phyloP scores from a whole-genome alignment of 1,140 invertebrate genomes.

The Aphaenogaster rudis region DNA sequence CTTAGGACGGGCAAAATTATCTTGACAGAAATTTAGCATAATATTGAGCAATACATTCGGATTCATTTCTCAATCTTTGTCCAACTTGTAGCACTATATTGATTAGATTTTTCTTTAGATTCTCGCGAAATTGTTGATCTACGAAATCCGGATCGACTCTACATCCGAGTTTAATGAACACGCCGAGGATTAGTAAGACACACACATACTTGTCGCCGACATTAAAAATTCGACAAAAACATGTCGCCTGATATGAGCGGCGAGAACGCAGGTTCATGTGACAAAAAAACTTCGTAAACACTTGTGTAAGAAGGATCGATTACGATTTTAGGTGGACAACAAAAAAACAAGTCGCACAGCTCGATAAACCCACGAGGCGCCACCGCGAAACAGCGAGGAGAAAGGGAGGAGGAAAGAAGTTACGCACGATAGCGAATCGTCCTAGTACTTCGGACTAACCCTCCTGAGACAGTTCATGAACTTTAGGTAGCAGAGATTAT shows the following conservation, averaged over 20 bases:
- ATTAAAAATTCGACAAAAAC: slow-evolving; percentile 6
- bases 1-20: background rate
- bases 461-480: slow-evolving; percentile 67
- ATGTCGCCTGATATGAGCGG: background rate
- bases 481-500: slow-evolving; percentile 75
- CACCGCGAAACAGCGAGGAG: background rate
- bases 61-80: background rate
- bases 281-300: background rate
- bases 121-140: background rate
- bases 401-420: background rate
- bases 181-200: background rate
- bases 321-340: background rate
- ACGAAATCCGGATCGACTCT: slow-evolving; percentile 31
- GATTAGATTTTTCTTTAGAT: background rate
- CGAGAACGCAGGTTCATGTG: background rate
- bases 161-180: background rate
- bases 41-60: background rate
- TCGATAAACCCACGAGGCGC: background rate
- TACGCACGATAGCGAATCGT: slow-evolving; percentile 45
- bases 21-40: background rate
- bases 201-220: background rate
- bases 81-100: background rate
- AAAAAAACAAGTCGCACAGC: slow-evolving; percentile 56
- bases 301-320: slow-evolving; percentile 26
- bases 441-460: slow-evolving; percentile 71